Evolutionary conservation across 2,797 vertebrate genomes (phyloP), one percentile per base, ranked within the genome.

Genomic region (Spinus olivaceus): DNA sequence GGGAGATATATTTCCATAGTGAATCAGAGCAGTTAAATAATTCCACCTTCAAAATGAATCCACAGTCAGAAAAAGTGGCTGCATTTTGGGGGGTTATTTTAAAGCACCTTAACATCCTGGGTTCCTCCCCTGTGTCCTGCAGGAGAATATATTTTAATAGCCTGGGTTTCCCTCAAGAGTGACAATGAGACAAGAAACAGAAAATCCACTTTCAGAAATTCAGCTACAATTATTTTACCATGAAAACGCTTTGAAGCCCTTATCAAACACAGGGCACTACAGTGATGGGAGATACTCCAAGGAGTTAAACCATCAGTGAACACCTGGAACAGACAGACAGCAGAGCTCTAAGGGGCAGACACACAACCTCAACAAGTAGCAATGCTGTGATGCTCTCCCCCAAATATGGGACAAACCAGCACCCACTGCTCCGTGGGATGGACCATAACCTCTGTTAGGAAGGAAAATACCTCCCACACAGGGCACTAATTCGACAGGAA

Each of bases 161-260:
- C 44, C 56, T 24, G 18, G 35, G 47, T 44, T 88, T 63, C 88
- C 56, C 85, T 90, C 64, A 35, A 74, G 56, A 86, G 41, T 37
- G 41, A 81, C 63, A 90, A 77, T 22, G 56, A 93, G 47, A 69
- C 56, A 86, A 94, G 89, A 54, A 93, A 84, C 42, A 83, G 78
- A 87, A 94, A 95, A 90, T 70, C 92, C 60, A 85, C 88, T 81
- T 77, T 79, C 85, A 94, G 95, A 97, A 98, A 97, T 96, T 49
- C 97, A 96, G 95, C 95, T 96, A 16, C 91, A 96, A 97, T 86
- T 87, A 86, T 93, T 95, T 96, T 88, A 88, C 93, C 89, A 95
- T 59, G 91, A 96, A 92, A 96, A 97, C 4, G 27, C 67, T 96
- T 88, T 93, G 96, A 90, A 94, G 92, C 92, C 84, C 93, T 94